Conservation (phyloP, 2,797 vertebrate species). For the Sebastes kiyomatsui region DNA sequence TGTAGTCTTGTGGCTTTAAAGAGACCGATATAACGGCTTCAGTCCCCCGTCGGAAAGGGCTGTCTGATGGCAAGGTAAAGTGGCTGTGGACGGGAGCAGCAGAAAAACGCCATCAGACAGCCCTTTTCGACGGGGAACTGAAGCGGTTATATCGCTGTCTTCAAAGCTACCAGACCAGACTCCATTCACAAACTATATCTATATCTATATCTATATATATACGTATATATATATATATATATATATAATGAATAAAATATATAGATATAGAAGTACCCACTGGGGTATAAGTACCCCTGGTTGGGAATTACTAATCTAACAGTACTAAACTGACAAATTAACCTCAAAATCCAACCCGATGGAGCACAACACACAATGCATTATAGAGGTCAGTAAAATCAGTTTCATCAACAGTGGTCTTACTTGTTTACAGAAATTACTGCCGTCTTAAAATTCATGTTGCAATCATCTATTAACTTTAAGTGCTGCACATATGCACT, state of each 20-base stretch:
- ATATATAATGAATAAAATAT: not conserved
- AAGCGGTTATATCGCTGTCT: too few relatives aligned
- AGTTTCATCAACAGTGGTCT: not conserved
- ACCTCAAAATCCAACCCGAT: not conserved
- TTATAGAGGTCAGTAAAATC: not conserved
- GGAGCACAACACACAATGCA: not conserved
- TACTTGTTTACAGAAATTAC: not conserved
- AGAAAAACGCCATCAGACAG: too few relatives aligned
- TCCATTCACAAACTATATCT: too few relatives aligned
- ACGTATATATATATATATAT: too few relatives aligned
- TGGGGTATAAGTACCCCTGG: not conserved
- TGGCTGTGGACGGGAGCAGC: too few relatives aligned
- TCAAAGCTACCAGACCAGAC: too few relatives aligned
- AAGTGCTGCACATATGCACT: not conserved
- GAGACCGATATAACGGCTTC: fast-evolving
- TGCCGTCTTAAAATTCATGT: not conserved
- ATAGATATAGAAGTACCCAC: too few relatives aligned
- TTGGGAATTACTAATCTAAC: not conserved
- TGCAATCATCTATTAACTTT: not conserved
- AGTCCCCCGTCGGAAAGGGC: too few relatives aligned
- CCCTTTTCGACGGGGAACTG: too few relatives aligned
- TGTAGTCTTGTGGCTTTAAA: too few relatives aligned
- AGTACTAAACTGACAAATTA: not conserved
- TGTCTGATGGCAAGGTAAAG: too few relatives aligned
- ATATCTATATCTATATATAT: too few relatives aligned